These are phyloP conservation scores for Dendrolimus punctatus DNA, from an alignment of 1,140 invertebrate species.

Conservation along the genomic window DNA sequence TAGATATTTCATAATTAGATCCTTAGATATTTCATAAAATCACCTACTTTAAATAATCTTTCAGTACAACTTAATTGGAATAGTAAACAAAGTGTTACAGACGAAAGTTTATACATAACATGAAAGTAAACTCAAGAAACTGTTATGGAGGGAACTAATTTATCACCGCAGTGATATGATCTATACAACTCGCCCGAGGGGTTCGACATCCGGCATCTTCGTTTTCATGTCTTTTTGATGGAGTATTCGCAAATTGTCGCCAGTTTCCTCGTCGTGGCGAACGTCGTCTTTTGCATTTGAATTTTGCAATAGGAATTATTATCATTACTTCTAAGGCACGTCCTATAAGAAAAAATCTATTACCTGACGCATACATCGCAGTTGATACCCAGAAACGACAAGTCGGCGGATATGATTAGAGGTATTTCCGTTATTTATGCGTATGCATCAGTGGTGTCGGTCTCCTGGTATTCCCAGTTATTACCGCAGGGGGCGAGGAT, in stretches of 20 bases:
- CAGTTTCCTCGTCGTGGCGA: constrained; percentile 2
- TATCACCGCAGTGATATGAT: constrained; percentile 36
- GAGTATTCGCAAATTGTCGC: constrained; percentile 16
- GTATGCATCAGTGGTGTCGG: constrained; percentile 32
- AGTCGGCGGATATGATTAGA: constrained; percentile 34
- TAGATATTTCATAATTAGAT: too few relatives aligned
- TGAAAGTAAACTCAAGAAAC: constrained; percentile 11
- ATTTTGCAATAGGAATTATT: background rate
- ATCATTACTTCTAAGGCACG: background rate
- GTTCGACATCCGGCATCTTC: constrained; percentile 15
- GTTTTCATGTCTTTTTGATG: constrained; percentile 21
- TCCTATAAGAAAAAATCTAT: too few relatives aligned
- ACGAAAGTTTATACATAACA: background rate
- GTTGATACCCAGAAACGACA: constrained; percentile 7
- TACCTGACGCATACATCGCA: too few relatives aligned
- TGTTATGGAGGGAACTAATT: constrained; percentile 32
- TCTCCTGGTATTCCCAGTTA: constrained; percentile 64
- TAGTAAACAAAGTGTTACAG: too few relatives aligned
- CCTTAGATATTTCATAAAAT: too few relatives aligned
- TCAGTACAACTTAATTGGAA: too few relatives aligned
- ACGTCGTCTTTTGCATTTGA: background rate
- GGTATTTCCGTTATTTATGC: constrained; percentile 44
- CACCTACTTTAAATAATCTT: too few relatives aligned
- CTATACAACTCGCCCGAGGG: constrained; percentile 24
- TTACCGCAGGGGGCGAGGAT: constrained; percentile 53